Base-by-base conservation (phyloP, 1,140 invertebrate species). In the Hermatobates lingyangjiaoensis region DNA sequence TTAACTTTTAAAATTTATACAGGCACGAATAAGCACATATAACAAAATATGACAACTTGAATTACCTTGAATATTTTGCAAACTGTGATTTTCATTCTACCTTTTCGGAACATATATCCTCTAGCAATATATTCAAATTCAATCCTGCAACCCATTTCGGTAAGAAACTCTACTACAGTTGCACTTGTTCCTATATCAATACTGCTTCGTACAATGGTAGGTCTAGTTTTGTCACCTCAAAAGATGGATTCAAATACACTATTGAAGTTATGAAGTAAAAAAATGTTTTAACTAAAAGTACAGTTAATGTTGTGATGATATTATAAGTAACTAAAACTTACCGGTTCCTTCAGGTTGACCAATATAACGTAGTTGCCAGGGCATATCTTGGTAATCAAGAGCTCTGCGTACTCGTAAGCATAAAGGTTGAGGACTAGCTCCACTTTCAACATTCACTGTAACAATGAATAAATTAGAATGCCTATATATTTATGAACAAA, bases 21-120 rank as follows among this genome's bases (percentile, higher is more conserved):
- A 48, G 25, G 12, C 44, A 27, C 27, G 15, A 46, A 38, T n/a
- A 46, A 39, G 5, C 26, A 25, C 7, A 24, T 14, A 47, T 21
- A 3, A 24, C 14, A 23, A 23, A 15, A 10, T 47, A 53, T 40
- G 28, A 40, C 24, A 44, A 27, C 21, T 18, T 44, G 10, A 27
- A 48, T 50, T 65, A 74, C 72, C 60, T 89, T 90, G 58, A 87
- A 92, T 12, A 98, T 81, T 68, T 96, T 96, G 1, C 87, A 88
- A 0, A 96, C 89, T 1, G 88, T 93, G 1, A 95, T 84, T 66
- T 96, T 96, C 87, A 97, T 93, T 61, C 91, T 72, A 1, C 92
- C 92, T 71, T 96, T 96, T 46, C 89, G 75, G 60, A 96, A 96
- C 79, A 96, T 90, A 59, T 86, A 93, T 15, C 92, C 93, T 69